phyloP scores from a whole-genome alignment of 2,113 vertebrate species.

The Vidua macroura region DNA sequence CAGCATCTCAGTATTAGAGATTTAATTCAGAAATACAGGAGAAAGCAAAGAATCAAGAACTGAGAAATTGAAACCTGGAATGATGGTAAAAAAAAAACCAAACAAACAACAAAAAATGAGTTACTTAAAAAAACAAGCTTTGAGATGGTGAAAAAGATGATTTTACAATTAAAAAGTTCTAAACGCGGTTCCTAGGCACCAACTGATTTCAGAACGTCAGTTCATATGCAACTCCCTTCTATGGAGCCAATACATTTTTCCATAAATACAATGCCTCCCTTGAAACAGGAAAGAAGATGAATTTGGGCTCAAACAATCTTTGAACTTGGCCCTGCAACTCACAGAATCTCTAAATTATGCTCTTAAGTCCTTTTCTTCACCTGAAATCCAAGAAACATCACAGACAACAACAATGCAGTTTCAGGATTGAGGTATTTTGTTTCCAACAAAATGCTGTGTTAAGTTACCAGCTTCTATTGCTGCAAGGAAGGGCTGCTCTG shows the following conservation, averaged over 20 bases:
- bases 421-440: not conserved
- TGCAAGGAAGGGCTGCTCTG: not conserved
- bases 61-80: not conserved
- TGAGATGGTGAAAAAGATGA: accelerated
- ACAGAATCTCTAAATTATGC: not conserved
- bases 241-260: not conserved
- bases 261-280: not conserved
- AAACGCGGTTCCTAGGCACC: not conserved
- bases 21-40: not conserved
- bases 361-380: not conserved
- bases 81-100: not conserved
- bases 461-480: not conserved
- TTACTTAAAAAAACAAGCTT: not conserved
- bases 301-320: not conserved
- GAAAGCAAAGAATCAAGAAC: not conserved
- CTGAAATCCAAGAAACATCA: not conserved
- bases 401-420: not conserved
- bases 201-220: not conserved
- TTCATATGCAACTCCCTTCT: not conserved
- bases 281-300: not conserved
- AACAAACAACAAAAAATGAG: accelerated
- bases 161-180: not conserved
- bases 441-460: not conserved
- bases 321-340: not conserved
- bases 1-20: not conserved